phyloP scores from a whole-genome alignment of 2,113 vertebrate genomes.

The Bubo blakistoni region DNA sequence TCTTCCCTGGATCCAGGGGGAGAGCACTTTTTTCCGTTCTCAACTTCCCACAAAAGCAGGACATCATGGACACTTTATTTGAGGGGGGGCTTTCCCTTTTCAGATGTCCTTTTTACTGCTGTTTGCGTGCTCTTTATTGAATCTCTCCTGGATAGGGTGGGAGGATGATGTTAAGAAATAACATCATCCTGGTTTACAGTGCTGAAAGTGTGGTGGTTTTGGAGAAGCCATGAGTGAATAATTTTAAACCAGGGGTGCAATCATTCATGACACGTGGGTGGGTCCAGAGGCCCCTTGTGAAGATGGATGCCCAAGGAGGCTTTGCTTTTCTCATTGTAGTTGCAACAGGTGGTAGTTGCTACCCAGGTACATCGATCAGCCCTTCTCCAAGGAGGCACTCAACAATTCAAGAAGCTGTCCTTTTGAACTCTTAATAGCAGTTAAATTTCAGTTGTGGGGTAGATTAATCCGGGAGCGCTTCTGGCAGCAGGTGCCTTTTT shows the following conservation, averaged over 20 bases:
- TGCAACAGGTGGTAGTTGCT: background rate
- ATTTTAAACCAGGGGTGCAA: background rate
- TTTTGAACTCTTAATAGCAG: background rate
- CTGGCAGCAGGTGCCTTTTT: background rate
- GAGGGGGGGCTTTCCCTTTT: background rate
- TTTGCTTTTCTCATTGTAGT: background rate
- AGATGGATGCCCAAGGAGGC: background rate
- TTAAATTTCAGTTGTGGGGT: background rate
- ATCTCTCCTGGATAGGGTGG: background rate
- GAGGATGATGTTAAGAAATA: background rate
- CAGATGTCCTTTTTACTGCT: background rate
- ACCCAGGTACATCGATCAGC: background rate
- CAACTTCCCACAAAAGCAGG: background rate
- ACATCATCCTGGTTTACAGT: background rate
- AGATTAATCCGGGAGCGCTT: background rate
- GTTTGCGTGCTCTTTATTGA: background rate
- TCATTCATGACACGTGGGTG: accelerated
- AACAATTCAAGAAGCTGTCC: background rate
- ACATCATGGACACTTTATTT: background rate
- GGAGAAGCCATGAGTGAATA: background rate
- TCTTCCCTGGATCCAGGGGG: background rate
- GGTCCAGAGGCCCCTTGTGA: background rate
- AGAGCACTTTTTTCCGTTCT: background rate
- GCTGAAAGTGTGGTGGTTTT: background rate
- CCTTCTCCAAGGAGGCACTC: background rate